phyloP scores from a whole-genome alignment of 2,888 invertebrate species.

The Oscheius sp. region DNA sequence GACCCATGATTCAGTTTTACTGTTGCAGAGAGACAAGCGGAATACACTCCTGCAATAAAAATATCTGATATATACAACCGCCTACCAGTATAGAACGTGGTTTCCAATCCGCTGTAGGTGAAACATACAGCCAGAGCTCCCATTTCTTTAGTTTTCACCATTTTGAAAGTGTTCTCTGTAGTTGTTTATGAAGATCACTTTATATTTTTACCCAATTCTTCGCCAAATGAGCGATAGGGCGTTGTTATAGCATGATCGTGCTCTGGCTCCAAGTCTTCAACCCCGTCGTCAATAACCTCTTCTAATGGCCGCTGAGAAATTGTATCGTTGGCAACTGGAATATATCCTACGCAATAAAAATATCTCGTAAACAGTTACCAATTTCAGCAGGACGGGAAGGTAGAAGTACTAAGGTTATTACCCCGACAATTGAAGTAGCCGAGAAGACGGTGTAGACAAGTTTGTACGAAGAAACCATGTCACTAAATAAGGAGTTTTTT shows the following conservation, averaged over 20 bases:
- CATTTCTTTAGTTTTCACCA: constrained; percentile 88
- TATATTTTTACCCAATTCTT: constrained; percentile 4
- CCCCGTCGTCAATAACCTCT: constrained; percentile 11
- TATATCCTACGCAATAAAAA: not conserved
- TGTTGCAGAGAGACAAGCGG: constrained; percentile 89
- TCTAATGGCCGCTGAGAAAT: not conserved
- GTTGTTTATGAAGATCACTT: not conserved
- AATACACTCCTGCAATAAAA: constrained; percentile 80
- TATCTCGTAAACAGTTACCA: not conserved
- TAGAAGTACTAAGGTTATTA: constrained; percentile 39
- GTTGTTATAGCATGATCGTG: not conserved
- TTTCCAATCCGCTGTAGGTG: constrained; percentile 89
- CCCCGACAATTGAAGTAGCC: constrained; percentile 40
- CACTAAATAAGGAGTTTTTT: constrained; percentile 37
- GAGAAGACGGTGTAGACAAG: constrained; percentile 51
- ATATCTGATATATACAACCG: not conserved
- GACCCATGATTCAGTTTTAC: constrained; percentile 76
- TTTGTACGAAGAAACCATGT: constrained; percentile 41
- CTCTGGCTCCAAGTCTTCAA: constrained; percentile 1
- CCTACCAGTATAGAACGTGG: constrained; percentile 94
- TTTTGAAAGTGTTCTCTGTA: constrained; percentile 69
- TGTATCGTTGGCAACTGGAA: constrained; percentile 3
- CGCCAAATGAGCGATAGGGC: not conserved
- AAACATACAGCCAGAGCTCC: constrained; percentile 86
- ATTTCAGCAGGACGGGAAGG: constrained; percentile 35